A percentile compares a stretch with the other conserved stretches of the same genome.
Conservation (phyloP, 2,113 vertebrate species). For the Desmodus rotundus region DNA sequence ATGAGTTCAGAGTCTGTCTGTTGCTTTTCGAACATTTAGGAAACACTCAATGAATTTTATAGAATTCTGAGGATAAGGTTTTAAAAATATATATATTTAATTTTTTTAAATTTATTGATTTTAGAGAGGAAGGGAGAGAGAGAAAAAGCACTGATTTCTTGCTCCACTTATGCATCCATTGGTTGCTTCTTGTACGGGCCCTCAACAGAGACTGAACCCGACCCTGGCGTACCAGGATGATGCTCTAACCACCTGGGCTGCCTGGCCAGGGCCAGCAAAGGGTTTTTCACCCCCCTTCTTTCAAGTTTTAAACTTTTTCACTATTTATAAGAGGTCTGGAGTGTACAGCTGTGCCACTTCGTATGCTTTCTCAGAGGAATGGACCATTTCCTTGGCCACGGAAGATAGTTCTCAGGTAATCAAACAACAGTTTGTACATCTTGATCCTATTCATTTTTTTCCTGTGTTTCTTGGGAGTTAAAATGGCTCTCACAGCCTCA, state of each 20-base stretch:
- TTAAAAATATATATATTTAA: too few relatives aligned
- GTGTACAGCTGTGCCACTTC: conserved; percentile 60
- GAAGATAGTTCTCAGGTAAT: conserved; percentile 86
- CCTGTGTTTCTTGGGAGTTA: conserved; percentile 92
- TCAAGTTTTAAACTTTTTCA: conserved; percentile 71
- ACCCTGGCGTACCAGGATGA: too few relatives aligned
- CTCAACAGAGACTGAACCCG: too few relatives aligned
- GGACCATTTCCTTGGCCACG: conserved; percentile 72
- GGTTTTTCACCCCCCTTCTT: background rate
- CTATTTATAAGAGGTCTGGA: conserved; percentile 58
- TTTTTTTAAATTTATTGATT: too few relatives aligned
- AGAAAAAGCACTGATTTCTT: too few relatives aligned
- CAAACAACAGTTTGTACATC: conserved; percentile 96
- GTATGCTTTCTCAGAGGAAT: conserved; percentile 73
- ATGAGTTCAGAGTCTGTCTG: conserved; percentile 67
- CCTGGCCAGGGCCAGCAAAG: too few relatives aligned
- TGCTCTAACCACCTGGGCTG: too few relatives aligned
- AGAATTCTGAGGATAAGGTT: conserved; percentile 69
- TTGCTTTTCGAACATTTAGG: conserved; percentile 65
- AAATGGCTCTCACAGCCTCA: conserved; percentile 94
- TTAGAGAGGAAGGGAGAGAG: too few relatives aligned
- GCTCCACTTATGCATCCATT: too few relatives aligned
- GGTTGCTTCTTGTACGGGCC: too few relatives aligned
- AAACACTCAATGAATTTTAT: conserved; percentile 69
- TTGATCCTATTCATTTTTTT: conserved; percentile 89